Conservation (phyloP, 2,113 vertebrate genomes). For the Pardalotus punctatus region DNA sequence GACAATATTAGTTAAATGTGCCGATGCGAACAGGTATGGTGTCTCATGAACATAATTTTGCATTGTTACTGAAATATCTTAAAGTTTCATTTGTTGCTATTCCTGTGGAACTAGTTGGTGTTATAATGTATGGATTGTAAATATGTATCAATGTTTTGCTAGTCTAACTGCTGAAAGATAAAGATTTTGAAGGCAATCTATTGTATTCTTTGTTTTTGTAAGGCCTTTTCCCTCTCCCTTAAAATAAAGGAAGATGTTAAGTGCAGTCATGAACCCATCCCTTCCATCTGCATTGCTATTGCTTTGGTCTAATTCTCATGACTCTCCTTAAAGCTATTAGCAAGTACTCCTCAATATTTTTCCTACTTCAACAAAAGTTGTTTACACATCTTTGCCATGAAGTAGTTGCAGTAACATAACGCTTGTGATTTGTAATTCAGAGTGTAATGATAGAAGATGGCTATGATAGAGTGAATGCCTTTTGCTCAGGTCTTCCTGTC, state of each 20-base stretch:
- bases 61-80: not conserved
- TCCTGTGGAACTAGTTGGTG: not conserved
- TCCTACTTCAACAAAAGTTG: not conserved
- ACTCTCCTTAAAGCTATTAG: not conserved
- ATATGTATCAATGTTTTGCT: not conserved
- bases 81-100: not conserved
- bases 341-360: not conserved
- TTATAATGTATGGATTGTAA: not conserved
- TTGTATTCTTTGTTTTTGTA: not conserved
- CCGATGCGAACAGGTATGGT: conserved; percentile 87
- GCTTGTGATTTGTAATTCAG: not conserved
- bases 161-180: not conserved
- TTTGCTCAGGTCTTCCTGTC: not conserved
- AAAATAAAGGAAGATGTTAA: not conserved
- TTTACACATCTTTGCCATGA: not conserved
- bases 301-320: not conserved
- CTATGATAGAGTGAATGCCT: not conserved
- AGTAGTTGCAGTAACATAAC: not conserved
- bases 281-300: not conserved
- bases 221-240: accelerated
- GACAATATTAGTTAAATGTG: conserved; percentile 89
- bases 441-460: not conserved
- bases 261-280: not conserved
- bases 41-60: not conserved
- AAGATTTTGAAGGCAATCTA: not conserved